Percentiles rank a stretch among this genome's conserved stretches.
Conservation (phyloP, 1,140 invertebrate genomes). For the Holotrichia oblita region DNA sequence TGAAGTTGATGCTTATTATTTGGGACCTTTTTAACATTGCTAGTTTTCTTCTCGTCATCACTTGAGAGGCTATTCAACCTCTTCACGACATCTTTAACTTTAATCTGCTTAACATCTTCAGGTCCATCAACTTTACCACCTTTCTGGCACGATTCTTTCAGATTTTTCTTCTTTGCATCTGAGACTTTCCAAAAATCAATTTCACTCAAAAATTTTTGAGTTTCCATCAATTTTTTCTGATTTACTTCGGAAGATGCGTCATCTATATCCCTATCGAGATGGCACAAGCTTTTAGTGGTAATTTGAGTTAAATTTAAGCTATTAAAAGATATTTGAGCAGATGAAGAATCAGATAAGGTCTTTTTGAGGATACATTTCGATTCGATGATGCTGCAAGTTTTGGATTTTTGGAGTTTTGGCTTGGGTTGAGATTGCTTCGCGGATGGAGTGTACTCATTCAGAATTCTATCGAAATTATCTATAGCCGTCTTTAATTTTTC, state of each 20-base stretch:
- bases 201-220: slow-evolving; percentile 16
- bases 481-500: slow-evolving; percentile 69
- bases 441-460: slow-evolving; percentile 61
- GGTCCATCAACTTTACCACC: slow-evolving; percentile 1
- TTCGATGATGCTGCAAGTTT: slow-evolving; percentile 71
- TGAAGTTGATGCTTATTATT: neutral
- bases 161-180: neutral
- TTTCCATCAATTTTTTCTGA: neutral
- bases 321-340: neutral
- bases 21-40: neutral
- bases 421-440: slow-evolving; percentile 43
- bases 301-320: slow-evolving; percentile 2
- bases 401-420: slow-evolving; percentile 68
- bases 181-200: slow-evolving; percentile 25
- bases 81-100: slow-evolving; percentile 54
- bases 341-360: slow-evolving; percentile 35
- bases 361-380: slow-evolving; percentile 70
- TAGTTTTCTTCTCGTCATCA: slow-evolving; percentile 10
- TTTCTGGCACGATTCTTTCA: neutral
- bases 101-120: neutral
- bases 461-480: slow-evolving; percentile 72
- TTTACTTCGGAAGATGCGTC: neutral
- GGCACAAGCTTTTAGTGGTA: slow-evolving; percentile 13
- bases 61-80: slow-evolving; percentile 49
- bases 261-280: neutral